Evolutionary conservation across 1,140 invertebrate genomes (phyloP), one percentile per base, ranked within the genome.

Genomic region (Ostrea denselamellosa): DNA sequence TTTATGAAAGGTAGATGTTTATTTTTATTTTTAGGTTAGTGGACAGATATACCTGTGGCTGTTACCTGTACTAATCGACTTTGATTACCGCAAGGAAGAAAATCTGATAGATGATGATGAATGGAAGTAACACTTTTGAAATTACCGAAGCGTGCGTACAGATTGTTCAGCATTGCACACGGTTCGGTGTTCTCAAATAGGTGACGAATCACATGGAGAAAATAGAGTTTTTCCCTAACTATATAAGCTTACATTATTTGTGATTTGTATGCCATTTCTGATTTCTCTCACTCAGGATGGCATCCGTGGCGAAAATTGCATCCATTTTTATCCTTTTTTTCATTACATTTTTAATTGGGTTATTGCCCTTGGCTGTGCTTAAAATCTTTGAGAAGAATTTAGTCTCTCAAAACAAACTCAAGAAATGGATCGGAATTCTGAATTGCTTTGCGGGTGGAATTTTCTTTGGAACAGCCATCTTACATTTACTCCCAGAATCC

Each of bases 401-500:
- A 2, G 17, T 28, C 53, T 54, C 25, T 25, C 44, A 85, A 19
- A 22, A 17, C n/a, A 85, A 62, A 8, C 28, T 58, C 12, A 85
- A 90, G 19, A 86, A 71, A 5, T 87, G 89, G 14, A 56, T 93
- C 0, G 85, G 86, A 25, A 87, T 88, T 62, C 83, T 93, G 25
- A 93, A 93, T 88, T 93, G 96, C 90, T 96, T 96, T 91, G 95
- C 95, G 58, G 96, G 96, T 10, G 96, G 96, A 28, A 95, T 96
- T 58, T 96, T 96, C 90, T 92, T 96, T 9, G 95, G 93, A 17
- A 95, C 95, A 25, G 95, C 95, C 85, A 92, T 96, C 19, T 92
- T 96, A 0, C 95, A 96, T 91, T 91, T 96, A 25, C 93, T 96
- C 86, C 96, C 95, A 8, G 95, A 96, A 88, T 95, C 96, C 1